Evolutionary conservation across 1,140 invertebrate species (phyloP), one percentile per base, ranked within the genome.

Genomic region (Plectus sambesii): DNA sequence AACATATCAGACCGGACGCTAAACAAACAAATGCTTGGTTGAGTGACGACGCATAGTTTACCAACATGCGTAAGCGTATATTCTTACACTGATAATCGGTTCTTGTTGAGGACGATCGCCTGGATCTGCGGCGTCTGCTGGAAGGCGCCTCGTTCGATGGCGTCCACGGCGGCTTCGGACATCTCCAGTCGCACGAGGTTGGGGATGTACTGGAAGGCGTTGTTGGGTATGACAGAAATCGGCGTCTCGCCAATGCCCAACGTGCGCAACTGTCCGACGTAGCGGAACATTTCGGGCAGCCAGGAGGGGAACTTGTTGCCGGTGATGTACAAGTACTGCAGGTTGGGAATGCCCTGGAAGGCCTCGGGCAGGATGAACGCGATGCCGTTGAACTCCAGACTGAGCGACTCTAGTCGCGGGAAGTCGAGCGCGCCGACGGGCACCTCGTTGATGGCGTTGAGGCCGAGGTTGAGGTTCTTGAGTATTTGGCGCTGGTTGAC

Each of bases 221-320:
- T 62, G 5, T 61, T 27, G 15, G 66, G 66, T 22, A 67, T 67
- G 15, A 64, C 58, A 15, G 63, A 58, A 47, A 67, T 67, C 22
- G 64, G 66, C 2, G 64, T 67, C 36, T 69, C 64, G 24, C 64
- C 64, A 39, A 67, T 67, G 20, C 66, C 66, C 20, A 67, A 57
- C 26, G 63, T 65, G 27, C 62, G 51, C 40, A 67, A 38, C 44
- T 69, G 60, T 24, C 48, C 51, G 37, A 67, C 55, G 44, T 62
- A 68, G n/a, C 63, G 58, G 56, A 67, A 67, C 66, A 68, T 67
- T 47, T 69, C 63, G 17, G 63, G 56, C 17, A 60, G 50, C 64
- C 64, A 67, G 19, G 55, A 46, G 15, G 63, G 64, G 42, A 67
- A 67, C 46, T 65, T 67, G 51, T 67, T 67, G 17, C 64, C 64